Evolutionary conservation across 2,113 vertebrate genomes (phyloP).

Genomic region (Phrynosoma blainvillii): DNA sequence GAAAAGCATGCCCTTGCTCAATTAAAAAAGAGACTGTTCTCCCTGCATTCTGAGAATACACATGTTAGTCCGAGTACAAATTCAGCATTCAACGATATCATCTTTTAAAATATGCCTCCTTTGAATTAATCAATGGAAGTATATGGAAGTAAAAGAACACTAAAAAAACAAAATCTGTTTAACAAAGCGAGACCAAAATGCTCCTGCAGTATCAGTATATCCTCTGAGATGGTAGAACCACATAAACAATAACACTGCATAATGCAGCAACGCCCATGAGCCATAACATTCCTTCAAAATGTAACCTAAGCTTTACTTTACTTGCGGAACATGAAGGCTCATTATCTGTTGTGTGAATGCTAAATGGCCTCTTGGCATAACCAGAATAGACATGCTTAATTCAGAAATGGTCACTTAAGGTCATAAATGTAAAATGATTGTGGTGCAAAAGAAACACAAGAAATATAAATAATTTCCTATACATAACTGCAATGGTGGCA

Average conservation of each 20-base stretch:
- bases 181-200: slow-evolving; percentile 12
- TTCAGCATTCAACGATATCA: slow-evolving; percentile 42
- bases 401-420: slow-evolving; percentile 50
- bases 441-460: slow-evolving; percentile 46
- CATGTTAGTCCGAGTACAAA: slow-evolving; percentile 42
- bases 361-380: slow-evolving; percentile 51
- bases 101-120: slow-evolving; percentile 54
- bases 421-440: slow-evolving; percentile 44
- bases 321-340: slow-evolving; percentile 56
- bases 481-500: neutral
- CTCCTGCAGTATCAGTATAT: neutral
- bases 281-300: slow-evolving; percentile 45
- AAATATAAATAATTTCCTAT: neutral
- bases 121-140: slow-evolving; percentile 65
- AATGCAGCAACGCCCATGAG: slow-evolving; percentile 30
- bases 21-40: neutral
- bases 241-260: neutral
- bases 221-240: neutral
- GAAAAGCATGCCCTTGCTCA: slow-evolving; percentile 43
- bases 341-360: slow-evolving; percentile 59
- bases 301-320: slow-evolving; percentile 45
- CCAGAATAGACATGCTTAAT: slow-evolving; percentile 47
- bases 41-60: slow-evolving; percentile 32
- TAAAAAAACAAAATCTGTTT: neutral
- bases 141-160: slow-evolving; percentile 40